phyloP scores from a whole-genome alignment of 2,113 vertebrate species.

The Grammomys dolichurus region DNA sequence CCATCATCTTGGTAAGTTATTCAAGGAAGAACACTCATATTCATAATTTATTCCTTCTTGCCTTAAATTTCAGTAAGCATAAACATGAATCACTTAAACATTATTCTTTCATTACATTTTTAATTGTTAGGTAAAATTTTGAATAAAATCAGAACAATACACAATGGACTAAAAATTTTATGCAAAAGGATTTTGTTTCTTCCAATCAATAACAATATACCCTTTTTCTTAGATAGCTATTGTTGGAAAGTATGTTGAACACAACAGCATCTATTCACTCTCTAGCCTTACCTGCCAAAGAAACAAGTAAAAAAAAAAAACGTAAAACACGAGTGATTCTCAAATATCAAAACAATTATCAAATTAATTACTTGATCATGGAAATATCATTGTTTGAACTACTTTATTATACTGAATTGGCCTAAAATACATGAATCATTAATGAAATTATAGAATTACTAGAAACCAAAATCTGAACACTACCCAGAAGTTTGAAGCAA shows the following conservation, averaged over 20 bases:
- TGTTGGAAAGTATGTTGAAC: background rate
- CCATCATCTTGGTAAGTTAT: background rate
- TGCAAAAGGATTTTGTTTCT: background rate
- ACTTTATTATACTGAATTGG: constrained; percentile 32
- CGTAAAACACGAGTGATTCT: background rate
- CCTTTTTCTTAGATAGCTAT: background rate
- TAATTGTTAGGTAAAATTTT: constrained; percentile 43
- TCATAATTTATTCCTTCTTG: constrained; percentile 4
- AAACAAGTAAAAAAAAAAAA: background rate
- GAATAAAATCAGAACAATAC: background rate
- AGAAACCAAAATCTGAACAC: constrained; percentile 37
- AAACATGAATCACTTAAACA: constrained; percentile 33
- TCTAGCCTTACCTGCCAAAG: background rate
- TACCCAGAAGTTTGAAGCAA: background rate
- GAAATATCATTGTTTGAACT: constrained; percentile 21
- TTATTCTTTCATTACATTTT: constrained; percentile 2
- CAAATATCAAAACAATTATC: background rate
- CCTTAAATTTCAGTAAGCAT: constrained; percentile 20
- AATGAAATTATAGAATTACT: constrained; percentile 32
- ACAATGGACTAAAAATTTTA: background rate
- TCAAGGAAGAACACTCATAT: constrained; percentile 26
- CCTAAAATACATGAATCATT: constrained; percentile 46
- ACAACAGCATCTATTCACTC: background rate
- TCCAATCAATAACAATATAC: background rate
- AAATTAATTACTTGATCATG: constrained; percentile 29